phyloP scores from a whole-genome alignment of 2,888 invertebrate genomes.

The Diabrotica balteata region DNA sequence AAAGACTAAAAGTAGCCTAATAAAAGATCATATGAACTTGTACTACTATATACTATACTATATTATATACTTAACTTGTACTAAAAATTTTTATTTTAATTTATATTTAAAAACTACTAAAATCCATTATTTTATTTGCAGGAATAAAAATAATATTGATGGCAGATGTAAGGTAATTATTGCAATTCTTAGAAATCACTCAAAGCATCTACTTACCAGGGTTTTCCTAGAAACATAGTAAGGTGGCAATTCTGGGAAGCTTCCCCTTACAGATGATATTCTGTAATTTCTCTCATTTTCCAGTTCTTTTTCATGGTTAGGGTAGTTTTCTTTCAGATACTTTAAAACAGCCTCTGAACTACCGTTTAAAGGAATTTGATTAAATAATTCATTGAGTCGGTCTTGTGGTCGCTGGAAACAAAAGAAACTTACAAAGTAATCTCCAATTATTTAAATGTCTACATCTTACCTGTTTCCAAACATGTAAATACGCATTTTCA shows the following conservation, averaged over 20 bases:
- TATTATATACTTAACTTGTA: no score
- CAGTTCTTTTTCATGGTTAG: constrained; percentile 33
- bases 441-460: not conserved
- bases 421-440: constrained; percentile 19
- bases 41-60: no score
- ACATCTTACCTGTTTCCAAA: constrained; percentile 33
- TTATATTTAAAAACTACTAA: no score
- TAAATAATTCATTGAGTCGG: constrained; percentile 33
- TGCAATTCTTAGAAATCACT: not conserved
- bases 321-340: constrained; percentile 31
- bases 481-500: constrained; percentile 31
- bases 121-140: no score
- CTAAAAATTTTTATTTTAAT: no score
- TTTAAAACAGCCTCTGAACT: constrained; percentile 31
- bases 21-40: no score
- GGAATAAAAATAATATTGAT: no score
- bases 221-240: constrained; percentile 64
- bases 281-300: constrained; percentile 35
- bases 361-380: constrained; percentile 23
- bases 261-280: constrained; percentile 62
- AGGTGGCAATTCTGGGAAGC: constrained; percentile 66
- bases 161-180: no score
- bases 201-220: constrained; percentile 58
- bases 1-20: no score
- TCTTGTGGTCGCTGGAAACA: constrained; percentile 28